A percentile compares a stretch with the other conserved stretches of the same genome.
phyloP scores from a whole-genome alignment of 2,888 invertebrate genomes.

The Molorchus minor region DNA sequence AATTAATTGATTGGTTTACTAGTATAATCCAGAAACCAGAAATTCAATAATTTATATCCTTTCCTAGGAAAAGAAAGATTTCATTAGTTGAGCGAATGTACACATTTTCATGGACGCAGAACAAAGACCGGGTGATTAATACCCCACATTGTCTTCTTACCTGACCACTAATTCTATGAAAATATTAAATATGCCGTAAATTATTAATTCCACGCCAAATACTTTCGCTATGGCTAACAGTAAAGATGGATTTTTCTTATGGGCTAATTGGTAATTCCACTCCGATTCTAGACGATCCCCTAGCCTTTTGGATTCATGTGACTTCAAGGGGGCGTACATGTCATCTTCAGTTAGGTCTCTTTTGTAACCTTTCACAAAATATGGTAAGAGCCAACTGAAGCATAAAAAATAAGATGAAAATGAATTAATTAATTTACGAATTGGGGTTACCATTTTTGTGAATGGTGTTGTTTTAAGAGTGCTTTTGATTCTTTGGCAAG shows the following conservation, averaged over 20 bases:
- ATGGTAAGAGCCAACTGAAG: constrained; percentile 64
- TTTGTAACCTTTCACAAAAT: constrained; percentile 62
- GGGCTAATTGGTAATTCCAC: constrained; percentile 47
- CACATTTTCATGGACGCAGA: no score
- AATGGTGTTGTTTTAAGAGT: no score
- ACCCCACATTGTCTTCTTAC: no score
- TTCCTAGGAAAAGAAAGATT: no score
- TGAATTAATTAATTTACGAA: background rate
- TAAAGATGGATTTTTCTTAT: constrained; percentile 46
- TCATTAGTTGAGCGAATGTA: no score
- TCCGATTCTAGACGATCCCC: constrained; percentile 59
- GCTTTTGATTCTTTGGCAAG: no score
- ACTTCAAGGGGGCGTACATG: constrained; percentile 61
- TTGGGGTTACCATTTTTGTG: no score
- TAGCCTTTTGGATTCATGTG: constrained; percentile 60
- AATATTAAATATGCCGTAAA: constrained; percentile 30
- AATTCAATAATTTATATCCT: no score
- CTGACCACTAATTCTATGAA: constrained; percentile 34
- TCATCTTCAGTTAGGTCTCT: constrained; percentile 63
- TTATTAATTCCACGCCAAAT: constrained; percentile 43
- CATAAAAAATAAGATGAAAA: no score
- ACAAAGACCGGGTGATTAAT: no score
- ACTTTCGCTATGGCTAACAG: constrained; percentile 47
- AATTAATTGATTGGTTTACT: no score
- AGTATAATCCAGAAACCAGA: no score